Conservation (phyloP, 2,797 vertebrate species). For the Pantherophis vulpinus region DNA sequence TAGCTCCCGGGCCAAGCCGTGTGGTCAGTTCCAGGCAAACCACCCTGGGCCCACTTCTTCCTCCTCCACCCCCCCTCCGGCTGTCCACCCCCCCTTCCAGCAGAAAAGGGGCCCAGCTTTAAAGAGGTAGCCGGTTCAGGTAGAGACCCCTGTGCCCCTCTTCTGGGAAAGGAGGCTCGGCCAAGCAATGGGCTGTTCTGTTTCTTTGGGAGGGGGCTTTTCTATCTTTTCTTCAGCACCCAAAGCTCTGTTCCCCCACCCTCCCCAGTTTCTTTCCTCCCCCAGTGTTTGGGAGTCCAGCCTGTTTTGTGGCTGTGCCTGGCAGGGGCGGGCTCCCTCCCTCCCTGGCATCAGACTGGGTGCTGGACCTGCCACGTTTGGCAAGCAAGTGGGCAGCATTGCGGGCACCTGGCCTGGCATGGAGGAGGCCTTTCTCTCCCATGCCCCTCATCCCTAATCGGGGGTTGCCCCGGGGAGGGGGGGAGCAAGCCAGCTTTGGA, state of each 20-base stretch:
- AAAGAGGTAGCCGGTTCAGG: not conserved
- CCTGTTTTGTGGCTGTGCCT: not conserved
- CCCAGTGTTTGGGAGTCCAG: not conserved
- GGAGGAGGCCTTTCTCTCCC: not conserved
- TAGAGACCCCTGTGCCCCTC: too few species aligned
- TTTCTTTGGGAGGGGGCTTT: not conserved
- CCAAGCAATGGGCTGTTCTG: not conserved
- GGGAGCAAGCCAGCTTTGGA: not conserved
- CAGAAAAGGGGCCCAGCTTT: not conserved
- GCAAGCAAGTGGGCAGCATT: not conserved
- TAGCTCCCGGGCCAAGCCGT: not conserved
- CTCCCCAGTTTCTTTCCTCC: too few species aligned
- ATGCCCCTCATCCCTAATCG: not conserved
- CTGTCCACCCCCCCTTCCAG: not conserved
- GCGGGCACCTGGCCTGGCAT: not conserved
- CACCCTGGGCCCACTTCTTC: not conserved
- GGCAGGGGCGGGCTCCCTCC: too few species aligned
- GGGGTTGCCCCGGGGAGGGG: not conserved
- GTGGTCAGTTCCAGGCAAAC: not conserved
- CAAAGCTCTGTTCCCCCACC: too few species aligned
- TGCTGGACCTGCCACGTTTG: not conserved
- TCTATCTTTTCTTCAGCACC: too few species aligned
- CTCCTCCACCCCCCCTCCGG: not conserved
- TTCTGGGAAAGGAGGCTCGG: not conserved
- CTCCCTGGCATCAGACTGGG: not conserved